Evolutionary conservation across 2,113 vertebrate genomes (phyloP).

Genomic region (Shinisaurus crocodilurus): DNA sequence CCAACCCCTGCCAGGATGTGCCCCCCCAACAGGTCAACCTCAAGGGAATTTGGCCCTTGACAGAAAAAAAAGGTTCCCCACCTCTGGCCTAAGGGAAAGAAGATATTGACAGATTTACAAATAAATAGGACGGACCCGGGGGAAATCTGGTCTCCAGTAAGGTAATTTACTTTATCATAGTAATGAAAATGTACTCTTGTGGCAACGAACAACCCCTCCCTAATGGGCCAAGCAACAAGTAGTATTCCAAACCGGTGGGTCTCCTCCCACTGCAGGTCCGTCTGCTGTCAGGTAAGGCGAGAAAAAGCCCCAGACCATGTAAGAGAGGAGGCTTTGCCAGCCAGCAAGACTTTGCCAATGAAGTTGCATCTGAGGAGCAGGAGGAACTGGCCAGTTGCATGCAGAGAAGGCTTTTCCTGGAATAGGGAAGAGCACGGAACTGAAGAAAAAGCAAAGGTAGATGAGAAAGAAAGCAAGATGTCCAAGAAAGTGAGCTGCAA

Average conservation of each 20-base stretch:
- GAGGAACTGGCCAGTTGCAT: neutral
- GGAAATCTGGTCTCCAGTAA: neutral
- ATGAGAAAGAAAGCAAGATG: neutral
- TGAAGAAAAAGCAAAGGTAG: neutral
- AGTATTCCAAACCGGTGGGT: neutral
- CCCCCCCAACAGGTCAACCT: too few relatives aligned
- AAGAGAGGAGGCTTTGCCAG: too few relatives aligned
- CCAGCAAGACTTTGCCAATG: neutral
- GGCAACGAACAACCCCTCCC: neutral
- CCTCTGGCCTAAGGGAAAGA: neutral
- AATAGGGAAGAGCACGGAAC: neutral
- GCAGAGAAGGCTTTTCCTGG: neutral
- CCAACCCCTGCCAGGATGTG: neutral
- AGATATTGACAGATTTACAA: neutral
- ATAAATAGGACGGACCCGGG: neutral
- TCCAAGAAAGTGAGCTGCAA: neutral
- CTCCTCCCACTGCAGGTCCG: neutral
- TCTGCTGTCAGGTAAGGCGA: neutral
- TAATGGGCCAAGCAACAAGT: neutral
- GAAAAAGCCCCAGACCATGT: too few relatives aligned
- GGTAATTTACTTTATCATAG: neutral
- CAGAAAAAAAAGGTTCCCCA: too few relatives aligned
- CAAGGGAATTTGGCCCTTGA: too few relatives aligned
- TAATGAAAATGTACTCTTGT: conserved; percentile 5
- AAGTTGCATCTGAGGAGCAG: neutral